Evolutionary conservation across 2,113 vertebrate species (phyloP).

Genomic region (Pangasianodon hypophthalmus): DNA sequence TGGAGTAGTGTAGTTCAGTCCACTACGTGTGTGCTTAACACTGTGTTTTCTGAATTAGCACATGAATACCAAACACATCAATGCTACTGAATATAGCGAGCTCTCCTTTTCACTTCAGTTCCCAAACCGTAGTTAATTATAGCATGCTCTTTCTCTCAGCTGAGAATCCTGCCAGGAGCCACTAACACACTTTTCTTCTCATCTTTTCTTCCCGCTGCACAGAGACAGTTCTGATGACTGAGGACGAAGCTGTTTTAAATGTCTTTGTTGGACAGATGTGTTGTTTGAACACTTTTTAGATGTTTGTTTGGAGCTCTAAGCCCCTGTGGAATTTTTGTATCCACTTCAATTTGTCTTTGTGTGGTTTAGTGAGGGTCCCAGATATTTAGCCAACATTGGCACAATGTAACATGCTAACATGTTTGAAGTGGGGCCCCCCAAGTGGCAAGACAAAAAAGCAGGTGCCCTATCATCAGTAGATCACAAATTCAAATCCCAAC

Average conservation of each 20-base stretch:
- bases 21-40: neutral
- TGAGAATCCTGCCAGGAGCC: conserved; percentile 55
- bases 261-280: conserved; percentile 48
- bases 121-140: conserved; percentile 30
- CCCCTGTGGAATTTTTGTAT: neutral
- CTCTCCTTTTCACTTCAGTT: conserved; percentile 52
- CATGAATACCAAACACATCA: conserved; percentile 50
- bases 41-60: neutral
- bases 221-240: neutral
- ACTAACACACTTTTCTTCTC: conserved; percentile 47
- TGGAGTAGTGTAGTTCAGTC: neutral
- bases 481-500: neutral
- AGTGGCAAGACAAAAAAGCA: neutral
- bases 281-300: conserved; percentile 50
- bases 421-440: neutral
- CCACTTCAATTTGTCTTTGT: conserved; percentile 14
- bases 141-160: conserved; percentile 41
- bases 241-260: conserved; percentile 11
- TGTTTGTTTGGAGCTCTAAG: conserved; percentile 29
- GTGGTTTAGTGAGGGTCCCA: neutral
- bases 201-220: conserved; percentile 46
- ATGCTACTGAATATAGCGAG: conserved; percentile 53
- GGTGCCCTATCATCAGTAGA: neutral
- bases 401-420: neutral
- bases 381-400: neutral